Base-by-base conservation (phyloP, 2,113 vertebrate species). In the Sinocyclocheilus grahami region DNA sequence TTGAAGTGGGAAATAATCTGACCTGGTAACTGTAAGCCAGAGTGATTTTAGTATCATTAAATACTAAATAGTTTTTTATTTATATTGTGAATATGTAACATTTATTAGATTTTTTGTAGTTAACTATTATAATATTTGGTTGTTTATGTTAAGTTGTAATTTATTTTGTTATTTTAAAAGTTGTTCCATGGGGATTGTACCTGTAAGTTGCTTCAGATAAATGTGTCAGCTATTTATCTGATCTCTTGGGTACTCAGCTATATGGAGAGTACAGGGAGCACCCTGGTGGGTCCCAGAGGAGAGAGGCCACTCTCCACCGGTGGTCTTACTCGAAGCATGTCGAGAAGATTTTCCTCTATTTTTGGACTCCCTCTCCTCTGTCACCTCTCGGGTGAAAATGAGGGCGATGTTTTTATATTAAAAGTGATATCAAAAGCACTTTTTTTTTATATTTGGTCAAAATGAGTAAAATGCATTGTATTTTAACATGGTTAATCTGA, bases 231-330 rank as follows among this genome's bases (percentile, higher is more conserved):
- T 11, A 18, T 69, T 69, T 69, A 69, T 69, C 67, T 37, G 12
- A 37, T 18, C 65, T 10, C 14, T 69, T 18, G 1, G 16, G 30
- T 69, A 69, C 4, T 22, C 89, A 97, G 97, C 95, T 97, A 30
- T 97, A 96, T 93, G 96, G 97, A 75, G 95, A 96, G 85, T 97
- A 97, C 93, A 95, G 95, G 18, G 96, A 97, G 74, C 90, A 95
- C 74, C 91, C 95, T 18, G 93, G 93, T 4, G 90, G 92, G 55
- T 95, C 95, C 10, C 90, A 93, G 76, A 90, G 93, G 27, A 95
- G 95, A 86, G 94, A 96, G 93, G 94, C 94, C 72, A 92, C 93
- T 0, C 93, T 33, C n/a, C n/a, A n/a, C n/a, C n/a, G n/a, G n/a
- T n/a, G n/a, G n/a, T n/a, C n/a, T n/a, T n/a, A 69, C 76, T 88